phyloP scores from a whole-genome alignment of 1,140 invertebrate species.

The Drosophila kanapiae region DNA sequence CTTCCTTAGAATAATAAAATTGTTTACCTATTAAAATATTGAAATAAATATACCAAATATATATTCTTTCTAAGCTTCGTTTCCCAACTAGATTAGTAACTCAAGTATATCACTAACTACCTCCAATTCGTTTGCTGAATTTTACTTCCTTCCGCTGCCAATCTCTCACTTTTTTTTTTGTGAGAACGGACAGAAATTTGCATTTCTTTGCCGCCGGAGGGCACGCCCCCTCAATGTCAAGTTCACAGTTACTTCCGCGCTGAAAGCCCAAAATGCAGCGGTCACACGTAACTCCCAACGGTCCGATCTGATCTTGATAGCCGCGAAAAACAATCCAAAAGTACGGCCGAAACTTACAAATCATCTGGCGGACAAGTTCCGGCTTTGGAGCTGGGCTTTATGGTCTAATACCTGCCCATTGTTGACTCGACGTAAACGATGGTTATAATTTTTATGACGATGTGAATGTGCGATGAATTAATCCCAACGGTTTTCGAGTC shows the following conservation, averaged over 20 bases:
- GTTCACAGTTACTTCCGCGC: slow-evolving; percentile 67
- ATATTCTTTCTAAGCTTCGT: background rate
- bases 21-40: no score
- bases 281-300: slow-evolving; percentile 36
- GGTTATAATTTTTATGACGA: slow-evolving; percentile 44
- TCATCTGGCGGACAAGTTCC: slow-evolving; percentile 75
- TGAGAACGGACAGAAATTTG: slow-evolving; percentile 47
- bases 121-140: slow-evolving; percentile 5
- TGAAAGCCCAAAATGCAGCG: slow-evolving; percentile 24
- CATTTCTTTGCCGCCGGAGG: slow-evolving; percentile 35
- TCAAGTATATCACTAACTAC: slow-evolving; percentile 7
- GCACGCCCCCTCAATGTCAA: slow-evolving; percentile 65
- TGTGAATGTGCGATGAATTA: slow-evolving; percentile 57
- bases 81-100: background rate
- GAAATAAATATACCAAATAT: no score
- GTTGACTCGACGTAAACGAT: slow-evolving; percentile 60
- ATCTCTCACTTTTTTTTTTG: slow-evolving; percentile 20
- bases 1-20: no score
- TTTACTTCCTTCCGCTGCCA: slow-evolving; percentile 47
- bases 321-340: slow-evolving; percentile 7
- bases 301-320: slow-evolving; percentile 33
- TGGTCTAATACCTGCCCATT: slow-evolving; percentile 67
- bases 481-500: slow-evolving; percentile 45
- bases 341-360: slow-evolving; percentile 67
- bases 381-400: slow-evolving; percentile 60